Percentiles rank a stretch among this genome's conserved stretches.
Evolutionary conservation across 2,888 invertebrate genomes (phyloP).

Genomic region (Eristalis arbustorum): DNA sequence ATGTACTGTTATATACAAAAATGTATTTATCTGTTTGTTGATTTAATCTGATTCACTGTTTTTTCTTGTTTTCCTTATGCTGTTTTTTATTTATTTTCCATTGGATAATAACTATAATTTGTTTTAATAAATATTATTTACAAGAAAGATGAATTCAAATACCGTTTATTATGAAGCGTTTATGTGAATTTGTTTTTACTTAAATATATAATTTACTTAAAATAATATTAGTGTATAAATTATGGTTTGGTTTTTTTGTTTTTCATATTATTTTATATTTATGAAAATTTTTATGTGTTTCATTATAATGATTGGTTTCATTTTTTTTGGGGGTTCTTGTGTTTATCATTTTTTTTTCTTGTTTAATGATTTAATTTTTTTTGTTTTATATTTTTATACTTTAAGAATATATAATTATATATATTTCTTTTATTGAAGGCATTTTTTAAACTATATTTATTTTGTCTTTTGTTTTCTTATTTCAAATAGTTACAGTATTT

Average conservation of each 20-base stretch:
- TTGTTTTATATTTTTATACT: constrained; percentile 37
- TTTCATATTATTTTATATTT: constrained; percentile 50
- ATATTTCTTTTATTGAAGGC: constrained; percentile 64
- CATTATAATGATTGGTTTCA: constrained; percentile 61
- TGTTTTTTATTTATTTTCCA: constrained; percentile 34
- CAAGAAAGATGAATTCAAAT: constrained; percentile 67
- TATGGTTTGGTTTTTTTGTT: constrained; percentile 41
- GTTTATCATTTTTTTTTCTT: constrained; percentile 65
- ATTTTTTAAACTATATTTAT: constrained; percentile 72
- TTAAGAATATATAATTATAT: constrained; percentile 68
- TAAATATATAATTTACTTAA: constrained; percentile 55
- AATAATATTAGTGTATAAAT: constrained; percentile 63
- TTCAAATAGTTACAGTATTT: constrained; percentile 65
- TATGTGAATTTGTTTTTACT: constrained; percentile 66
- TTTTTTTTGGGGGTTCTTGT: constrained; percentile 30
- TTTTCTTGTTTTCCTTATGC: constrained; percentile 26
- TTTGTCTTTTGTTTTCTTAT: constrained; percentile 59
- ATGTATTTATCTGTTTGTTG: constrained; percentile 35
- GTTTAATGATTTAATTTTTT: constrained; percentile 48
- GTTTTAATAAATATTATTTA: constrained; percentile 58
- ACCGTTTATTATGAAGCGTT: constrained; percentile 67
- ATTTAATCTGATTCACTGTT: constrained; percentile 58
- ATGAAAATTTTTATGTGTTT: constrained; percentile 30
- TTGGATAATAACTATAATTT: constrained; percentile 58
- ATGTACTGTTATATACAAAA: constrained; percentile 54